Evolutionary conservation across 2,113 vertebrate genomes (phyloP).

Genomic region (Mesoclemmys tuberculata): DNA sequence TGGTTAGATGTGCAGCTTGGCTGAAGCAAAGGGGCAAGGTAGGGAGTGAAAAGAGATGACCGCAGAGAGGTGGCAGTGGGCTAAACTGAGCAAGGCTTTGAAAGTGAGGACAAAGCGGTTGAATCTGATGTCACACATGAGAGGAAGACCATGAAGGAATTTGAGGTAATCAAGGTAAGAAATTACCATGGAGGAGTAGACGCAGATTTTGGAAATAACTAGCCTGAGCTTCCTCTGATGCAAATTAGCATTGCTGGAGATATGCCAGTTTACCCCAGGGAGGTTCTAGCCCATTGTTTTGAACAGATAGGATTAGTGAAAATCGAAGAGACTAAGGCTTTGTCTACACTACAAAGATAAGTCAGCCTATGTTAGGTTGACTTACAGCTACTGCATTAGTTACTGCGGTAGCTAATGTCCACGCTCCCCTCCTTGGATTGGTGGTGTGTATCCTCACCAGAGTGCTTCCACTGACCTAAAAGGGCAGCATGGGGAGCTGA

Average conservation of each 20-base stretch:
- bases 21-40: neutral
- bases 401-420: no score
- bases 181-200: neutral
- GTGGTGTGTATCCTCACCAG: no score
- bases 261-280: constrained; percentile 26
- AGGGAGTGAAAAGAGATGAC: neutral
- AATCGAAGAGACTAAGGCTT: constrained; percentile 58
- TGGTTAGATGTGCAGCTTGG: neutral
- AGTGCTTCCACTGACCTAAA: no score
- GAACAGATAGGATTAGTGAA: constrained; percentile 47
- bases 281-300: constrained; percentile 68
- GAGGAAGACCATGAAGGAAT: neutral
- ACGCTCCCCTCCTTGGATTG: no score
- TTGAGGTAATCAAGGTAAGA: neutral
- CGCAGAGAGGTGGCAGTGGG: neutral
- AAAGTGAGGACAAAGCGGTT: neutral
- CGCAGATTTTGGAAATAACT: constrained; percentile 59
- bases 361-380: no score
- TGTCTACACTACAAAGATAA: no score
- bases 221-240: neutral
- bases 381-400: no score
- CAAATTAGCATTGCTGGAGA: constrained; percentile 36
- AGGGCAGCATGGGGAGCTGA: no score
- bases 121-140: neutral
- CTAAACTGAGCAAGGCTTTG: neutral